Base-by-base conservation (phyloP, 2,888 invertebrate genomes). In the Ceriagrion tenellum region DNA sequence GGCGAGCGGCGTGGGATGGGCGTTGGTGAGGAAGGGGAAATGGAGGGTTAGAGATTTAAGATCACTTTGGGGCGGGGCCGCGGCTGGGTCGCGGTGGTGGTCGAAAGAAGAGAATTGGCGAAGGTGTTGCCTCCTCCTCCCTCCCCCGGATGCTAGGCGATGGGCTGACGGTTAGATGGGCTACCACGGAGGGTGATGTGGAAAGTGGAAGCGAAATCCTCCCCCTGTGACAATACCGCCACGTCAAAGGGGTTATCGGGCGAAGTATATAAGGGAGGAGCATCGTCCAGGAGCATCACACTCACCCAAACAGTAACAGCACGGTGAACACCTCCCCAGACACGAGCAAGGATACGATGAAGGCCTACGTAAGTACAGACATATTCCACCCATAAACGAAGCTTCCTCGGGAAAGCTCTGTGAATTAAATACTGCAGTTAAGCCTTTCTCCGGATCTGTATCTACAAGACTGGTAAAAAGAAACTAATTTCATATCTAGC, bases 191-290 rank as follows among this genome's bases (percentile, higher is more conserved):
- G 6, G 47, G 59, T 16, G 12, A 20, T 26, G 26, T n/a, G 89
- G 74, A 93, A 93, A 93, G 93, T 93, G 69, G 93, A 47, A 74
- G 40, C 23, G 30, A 40, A 23, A 93, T 74, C 63, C 47, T 74
- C 40, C 69, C 35, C 63, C 23, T 63, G 69, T 47, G 63, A 40
- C 93, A 93, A n/a, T 40, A 93, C 47, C 40, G 47, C 69, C n/a
- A 26, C 26, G 26, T 35, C 35, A 63, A 20, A 59, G 63, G 69
- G 63, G 93, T 63, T 69, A 12, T 47, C 47, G 26, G 26, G 4
- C 63, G n/a, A 26, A 20, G 59, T 93, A 93, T 93, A 93, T n/a
- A 93, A 93, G 93, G n/a, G 47, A 47, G 47, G 69, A 93, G n/a
- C 13, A 93, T 74, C 47, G 47, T 18, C 69, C 74, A 23, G 20